These are phyloP conservation scores for Galagoides demidoff DNA, from an alignment of 2,797 vertebrate genomes.

Conservation along the genomic window DNA sequence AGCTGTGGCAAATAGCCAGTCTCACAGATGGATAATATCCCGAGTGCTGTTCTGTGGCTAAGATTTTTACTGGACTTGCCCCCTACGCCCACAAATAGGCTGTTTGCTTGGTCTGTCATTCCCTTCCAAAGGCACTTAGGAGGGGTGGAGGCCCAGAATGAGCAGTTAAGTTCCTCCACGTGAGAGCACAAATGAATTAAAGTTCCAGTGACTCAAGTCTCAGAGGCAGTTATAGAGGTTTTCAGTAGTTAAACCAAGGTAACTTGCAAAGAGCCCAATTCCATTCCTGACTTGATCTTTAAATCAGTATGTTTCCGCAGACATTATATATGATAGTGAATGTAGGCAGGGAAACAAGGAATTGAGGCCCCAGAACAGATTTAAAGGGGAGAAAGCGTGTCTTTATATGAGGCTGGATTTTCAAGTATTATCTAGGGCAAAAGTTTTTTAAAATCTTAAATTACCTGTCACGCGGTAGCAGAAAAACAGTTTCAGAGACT, in stretches of 20 bases:
- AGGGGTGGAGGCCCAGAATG: slow-evolving; percentile 15
- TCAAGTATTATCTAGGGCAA: slow-evolving; percentile 80
- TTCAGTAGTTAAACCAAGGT: slow-evolving; percentile 74
- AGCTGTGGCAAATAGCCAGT: slow-evolving; percentile 11
- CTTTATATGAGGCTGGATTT: slow-evolving; percentile 72
- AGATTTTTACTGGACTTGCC: slow-evolving; percentile 60
- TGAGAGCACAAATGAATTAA: slow-evolving; percentile 63
- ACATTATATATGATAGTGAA: slow-evolving; percentile 75
- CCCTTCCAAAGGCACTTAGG: slow-evolving; percentile 65
- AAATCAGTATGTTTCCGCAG: slow-evolving; percentile 69
- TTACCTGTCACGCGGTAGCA: slow-evolving; percentile 72
- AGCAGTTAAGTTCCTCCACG: slow-evolving; percentile 53
- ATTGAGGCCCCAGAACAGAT: slow-evolving; percentile 62
- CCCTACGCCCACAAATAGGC: slow-evolving; percentile 58
- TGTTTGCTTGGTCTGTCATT: slow-evolving; percentile 55
- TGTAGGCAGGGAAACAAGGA: slow-evolving; percentile 56
- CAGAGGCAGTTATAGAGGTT: slow-evolving; percentile 76
- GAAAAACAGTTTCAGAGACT: slow-evolving; percentile 62
- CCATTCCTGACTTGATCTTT: slow-evolving; percentile 65
- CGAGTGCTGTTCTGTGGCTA: slow-evolving; percentile 32
- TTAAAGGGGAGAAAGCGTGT: slow-evolving; percentile 65
- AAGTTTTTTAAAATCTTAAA: slow-evolving; percentile 78
- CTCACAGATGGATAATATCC: slow-evolving; percentile 39
- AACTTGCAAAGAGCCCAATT: slow-evolving; percentile 71
- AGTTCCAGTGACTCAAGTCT: slow-evolving; percentile 62